Conservation (phyloP, 2,113 vertebrate species). For the Erpornis zantholeuca region DNA sequence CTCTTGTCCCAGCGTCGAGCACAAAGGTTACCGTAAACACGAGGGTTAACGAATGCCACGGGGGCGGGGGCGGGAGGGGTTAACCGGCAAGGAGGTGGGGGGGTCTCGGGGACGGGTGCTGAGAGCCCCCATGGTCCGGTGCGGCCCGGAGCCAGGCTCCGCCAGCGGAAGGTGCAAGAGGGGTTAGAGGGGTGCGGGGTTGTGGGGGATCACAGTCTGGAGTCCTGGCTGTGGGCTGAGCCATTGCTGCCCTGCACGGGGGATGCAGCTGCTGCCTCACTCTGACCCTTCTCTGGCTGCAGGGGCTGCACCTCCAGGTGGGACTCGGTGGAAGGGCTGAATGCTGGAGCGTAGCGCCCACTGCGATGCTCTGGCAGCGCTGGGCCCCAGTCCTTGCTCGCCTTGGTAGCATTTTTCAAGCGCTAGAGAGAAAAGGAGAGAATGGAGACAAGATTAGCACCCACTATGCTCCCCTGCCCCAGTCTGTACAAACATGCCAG, state of each 20-base stretch:
- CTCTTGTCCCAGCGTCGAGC: conserved; percentile 51
- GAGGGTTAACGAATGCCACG: conserved; percentile 51
- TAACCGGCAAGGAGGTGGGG: not conserved
- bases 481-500: not conserved
- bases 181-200: conserved; percentile 34
- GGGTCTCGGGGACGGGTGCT: not conserved
- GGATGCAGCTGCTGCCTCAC: conserved; percentile 74
- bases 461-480: not conserved
- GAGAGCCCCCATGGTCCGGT: conserved; percentile 26
- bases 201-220: conserved; percentile 76
- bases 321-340: conserved; percentile 75
- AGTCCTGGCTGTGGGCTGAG: conserved; percentile 90
- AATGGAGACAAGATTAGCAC: not conserved
- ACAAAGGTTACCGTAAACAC: conserved; percentile 60
- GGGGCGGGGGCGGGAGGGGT: not conserved
- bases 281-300: conserved; percentile 82
- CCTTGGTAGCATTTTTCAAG: conserved; percentile 88
- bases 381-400: conserved; percentile 92
- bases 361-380: conserved; percentile 90
- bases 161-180: conserved; percentile 61
- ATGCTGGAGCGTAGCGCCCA: conserved; percentile 82
- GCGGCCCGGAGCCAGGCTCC: conserved; percentile 58
- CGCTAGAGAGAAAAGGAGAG: conserved; percentile 72
- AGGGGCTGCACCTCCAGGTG: conserved; percentile 84
- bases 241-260: conserved; percentile 89